Evolutionary conservation across 2,797 vertebrate species (phyloP), one percentile per base, ranked within the genome.

Genomic region (Thunnus albacares): DNA sequence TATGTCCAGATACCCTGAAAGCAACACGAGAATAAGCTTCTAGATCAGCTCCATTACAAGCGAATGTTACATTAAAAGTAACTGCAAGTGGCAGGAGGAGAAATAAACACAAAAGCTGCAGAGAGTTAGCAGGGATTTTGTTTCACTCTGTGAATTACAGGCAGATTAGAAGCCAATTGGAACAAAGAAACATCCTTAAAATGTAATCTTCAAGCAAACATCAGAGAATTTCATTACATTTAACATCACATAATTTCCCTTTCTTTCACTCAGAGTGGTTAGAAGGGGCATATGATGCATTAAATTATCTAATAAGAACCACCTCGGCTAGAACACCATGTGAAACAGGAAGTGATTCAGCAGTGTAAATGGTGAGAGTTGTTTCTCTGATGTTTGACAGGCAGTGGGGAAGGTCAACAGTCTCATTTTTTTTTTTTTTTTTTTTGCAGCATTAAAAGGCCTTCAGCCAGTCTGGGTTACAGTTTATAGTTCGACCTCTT

Each of bases 21-120:
- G 73, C 69, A 61, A 24, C 74, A 35, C 9, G 2, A 67, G 59
- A 49, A 71, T 33, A 20, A 70, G 85, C 58, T 52, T 55, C 51
- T 0, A 20, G 43, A 83, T 79, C 28, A 60, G 69, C 77, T 78
- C 65, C 61, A 35, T 87, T 82, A 74, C 75, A 57, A 77, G 70
- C 8, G 60, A 43, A 74, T 47, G 58, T 33, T 43, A 35, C 51
- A 47, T 63, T 77, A 45, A 7, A 45, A 79, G 62, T 17, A 22
- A 90, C 11, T 69, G 63, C 65, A 86, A 86, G 86, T 72, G 83
- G 70, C 71, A 67, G 85, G 52, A 75, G 74, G 76, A 55, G 78
- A 82, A 76, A 70, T 66, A 90, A 83, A 88, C 80, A 87, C 61
- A 68, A 78, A 70, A 47, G 77, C 73, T 65, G 63, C 75, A 6